Base-by-base conservation (phyloP, 2,888 invertebrate genomes). In the Adelognathus sp. region DNA sequence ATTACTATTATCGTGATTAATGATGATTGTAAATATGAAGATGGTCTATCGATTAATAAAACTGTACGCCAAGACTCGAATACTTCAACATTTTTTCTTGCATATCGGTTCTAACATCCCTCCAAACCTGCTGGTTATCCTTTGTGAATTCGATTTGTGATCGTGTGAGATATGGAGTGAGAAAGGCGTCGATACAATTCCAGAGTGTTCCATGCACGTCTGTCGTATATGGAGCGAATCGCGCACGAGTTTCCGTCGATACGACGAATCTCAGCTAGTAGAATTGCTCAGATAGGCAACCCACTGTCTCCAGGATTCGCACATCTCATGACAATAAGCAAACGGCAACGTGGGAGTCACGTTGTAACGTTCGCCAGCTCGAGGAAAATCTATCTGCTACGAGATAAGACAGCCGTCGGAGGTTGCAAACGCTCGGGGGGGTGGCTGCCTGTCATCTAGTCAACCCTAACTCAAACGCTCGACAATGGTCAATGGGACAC, bases 21-120 rank as follows among this genome's bases (percentile, higher is more conserved):
- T 72, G 72, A 83, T 73, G 71, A 79, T 73, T 79, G 79, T 79
- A 79, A 79, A 79, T 80, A 83, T 74, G 79, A 83, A 77, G 86
- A 89, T 87, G 86, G 87, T 89, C n/a, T n/a, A 86, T 87, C 87
- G 85, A 90, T 66, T 79, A 79, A 90, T 90, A 90, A 90, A 86
- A 86, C 83, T 88, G 85, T 88, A 90, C 87, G 86, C 87, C 88
- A 87, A 84, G 83, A 82, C 78, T 81, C 76, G 77, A 80, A 54
- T 44, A 14, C 31, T 21, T 39, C 3, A 21, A 18, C 7, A 1
- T 6, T 24, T 75, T 80, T 80, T 80, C 64, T 46, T 67, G 66
- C 50, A 24, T 73, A 4, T 69, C 73, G 18, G 9, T 50, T 24
- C 0, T 1, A 1, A 21, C 54, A 63, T 79, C 71, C 80, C 64